A percentile compares a stretch with the other conserved stretches of the same genome.
Evolutionary conservation across 2,888 invertebrate genomes (phyloP).

Genomic region (Epsilonema sp.): DNA sequence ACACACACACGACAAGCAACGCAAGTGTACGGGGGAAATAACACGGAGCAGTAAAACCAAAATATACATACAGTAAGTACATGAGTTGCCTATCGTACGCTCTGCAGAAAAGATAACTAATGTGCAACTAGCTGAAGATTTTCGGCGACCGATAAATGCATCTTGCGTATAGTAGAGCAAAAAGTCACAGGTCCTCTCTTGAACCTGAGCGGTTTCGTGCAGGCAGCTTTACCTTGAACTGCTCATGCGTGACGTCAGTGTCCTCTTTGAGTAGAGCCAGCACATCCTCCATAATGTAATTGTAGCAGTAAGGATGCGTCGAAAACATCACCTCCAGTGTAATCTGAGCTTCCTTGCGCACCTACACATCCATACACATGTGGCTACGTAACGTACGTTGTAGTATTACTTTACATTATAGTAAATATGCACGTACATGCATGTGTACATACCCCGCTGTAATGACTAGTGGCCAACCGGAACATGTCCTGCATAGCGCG

Average conservation of each 20-base stretch:
- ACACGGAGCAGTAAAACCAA: too few relatives aligned
- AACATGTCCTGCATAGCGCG: conserved; percentile 44
- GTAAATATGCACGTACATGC: too few relatives aligned
- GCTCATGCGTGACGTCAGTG: conserved; percentile 44
- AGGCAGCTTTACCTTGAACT: conserved; percentile 40
- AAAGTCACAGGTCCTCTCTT: too few relatives aligned
- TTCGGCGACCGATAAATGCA: too few relatives aligned
- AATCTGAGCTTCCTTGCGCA: conserved; percentile 47
- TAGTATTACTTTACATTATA: too few relatives aligned
- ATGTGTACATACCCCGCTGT: conserved; percentile 41
- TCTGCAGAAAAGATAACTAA: too few relatives aligned
- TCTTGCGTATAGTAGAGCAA: too few relatives aligned
- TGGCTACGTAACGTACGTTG: too few relatives aligned
- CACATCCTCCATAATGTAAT: conserved; percentile 44
- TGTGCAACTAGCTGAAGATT: not conserved
- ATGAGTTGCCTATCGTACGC: too few relatives aligned
- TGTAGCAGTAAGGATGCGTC: conserved; percentile 50
- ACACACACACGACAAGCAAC: conserved; percentile 1
- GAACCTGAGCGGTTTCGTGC: too few relatives aligned
- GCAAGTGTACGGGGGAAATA: too few relatives aligned
- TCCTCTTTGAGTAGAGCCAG: conserved; percentile 39
- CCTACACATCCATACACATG: conserved; percentile 30
- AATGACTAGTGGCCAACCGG: conserved; percentile 44
- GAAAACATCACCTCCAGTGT: conserved; percentile 44
- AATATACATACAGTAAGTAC: too few relatives aligned